Percentiles rank a stretch among this genome's conserved stretches.
phyloP scores from a whole-genome alignment of 2,888 invertebrate genomes.

The Dyspetes luteomarginatus region DNA sequence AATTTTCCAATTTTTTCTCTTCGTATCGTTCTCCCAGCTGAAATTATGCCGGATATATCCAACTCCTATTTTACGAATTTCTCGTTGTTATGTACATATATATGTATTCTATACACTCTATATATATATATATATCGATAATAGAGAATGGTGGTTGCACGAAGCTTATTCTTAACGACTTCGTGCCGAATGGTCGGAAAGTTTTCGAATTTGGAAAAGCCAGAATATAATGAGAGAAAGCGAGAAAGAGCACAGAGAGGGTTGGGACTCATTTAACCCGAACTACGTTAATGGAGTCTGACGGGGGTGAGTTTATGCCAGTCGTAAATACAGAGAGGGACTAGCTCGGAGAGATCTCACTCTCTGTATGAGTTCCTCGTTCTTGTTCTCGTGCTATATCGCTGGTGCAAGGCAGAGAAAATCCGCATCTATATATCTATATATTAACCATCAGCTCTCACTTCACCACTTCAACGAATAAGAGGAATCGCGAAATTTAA shows the following conservation, averaged over 20 bases:
- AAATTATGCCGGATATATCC: constrained; percentile 14
- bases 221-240: background rate
- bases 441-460: background rate
- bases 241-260: constrained; percentile 7
- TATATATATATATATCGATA: background rate
- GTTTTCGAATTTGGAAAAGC: constrained; percentile 45
- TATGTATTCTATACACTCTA: background rate
- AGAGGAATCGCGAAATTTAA: constrained; percentile 33
- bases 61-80: background rate
- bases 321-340: constrained; percentile 66
- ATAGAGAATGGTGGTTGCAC: constrained; percentile 5
- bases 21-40: background rate
- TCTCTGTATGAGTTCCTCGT: constrained; percentile 15
- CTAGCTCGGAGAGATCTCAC: constrained; percentile 63
- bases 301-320: constrained; percentile 68
- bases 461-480: constrained; percentile 26
- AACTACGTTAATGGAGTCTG: constrained; percentile 50
- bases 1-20: constrained; percentile 9
- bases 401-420: constrained; percentile 34
- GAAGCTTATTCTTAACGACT: constrained; percentile 31
- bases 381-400: constrained; percentile 31
- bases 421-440: constrained; percentile 18
- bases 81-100: background rate
- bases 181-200: constrained; percentile 31
- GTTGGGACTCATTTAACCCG: constrained; percentile 44